These are phyloP conservation scores for Melierax canorus DNA, from an alignment of 2,113 vertebrate species.

Conservation along the genomic window DNA sequence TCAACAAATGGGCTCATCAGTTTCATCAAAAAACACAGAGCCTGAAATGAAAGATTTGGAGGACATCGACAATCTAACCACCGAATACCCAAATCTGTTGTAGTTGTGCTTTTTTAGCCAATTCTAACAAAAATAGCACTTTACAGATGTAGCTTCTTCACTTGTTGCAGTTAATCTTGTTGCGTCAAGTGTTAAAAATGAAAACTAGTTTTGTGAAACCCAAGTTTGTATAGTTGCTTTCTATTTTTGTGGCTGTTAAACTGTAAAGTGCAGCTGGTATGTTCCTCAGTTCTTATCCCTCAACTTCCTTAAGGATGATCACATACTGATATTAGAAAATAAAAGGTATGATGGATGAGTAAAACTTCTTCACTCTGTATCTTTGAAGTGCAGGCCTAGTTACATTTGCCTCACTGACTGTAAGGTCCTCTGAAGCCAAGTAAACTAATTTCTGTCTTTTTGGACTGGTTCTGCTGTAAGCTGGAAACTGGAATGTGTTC, in stretches of 20 bases:
- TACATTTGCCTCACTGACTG: neutral
- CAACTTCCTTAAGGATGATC: neutral
- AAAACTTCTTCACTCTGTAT: neutral
- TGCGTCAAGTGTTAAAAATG: conserved; percentile 27
- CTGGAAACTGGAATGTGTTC: neutral
- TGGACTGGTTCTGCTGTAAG: neutral
- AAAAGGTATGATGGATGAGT: conserved; percentile 12
- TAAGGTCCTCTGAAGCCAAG: neutral
- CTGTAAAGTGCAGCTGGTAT: conserved; percentile 37
- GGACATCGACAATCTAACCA: neutral
- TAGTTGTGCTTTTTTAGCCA: conserved; percentile 62
- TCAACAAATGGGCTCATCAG: conserved; percentile 95
- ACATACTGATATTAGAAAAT: neutral
- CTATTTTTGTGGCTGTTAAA: conserved; percentile 51
- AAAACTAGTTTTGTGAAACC: conserved; percentile 46
- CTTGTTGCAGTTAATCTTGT: conserved; percentile 50
- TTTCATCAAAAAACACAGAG: conserved; percentile 92
- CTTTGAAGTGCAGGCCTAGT: neutral
- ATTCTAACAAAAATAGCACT: conserved; percentile 64
- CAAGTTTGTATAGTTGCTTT: conserved; percentile 28
- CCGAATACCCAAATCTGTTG: conserved; percentile 23
- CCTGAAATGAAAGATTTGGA: conserved; percentile 51
- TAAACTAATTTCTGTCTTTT: neutral
- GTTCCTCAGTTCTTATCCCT: neutral
- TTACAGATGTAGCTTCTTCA: conserved; percentile 64